Base-by-base conservation (phyloP, 2,888 invertebrate species). In the Buathra laborator region DNA sequence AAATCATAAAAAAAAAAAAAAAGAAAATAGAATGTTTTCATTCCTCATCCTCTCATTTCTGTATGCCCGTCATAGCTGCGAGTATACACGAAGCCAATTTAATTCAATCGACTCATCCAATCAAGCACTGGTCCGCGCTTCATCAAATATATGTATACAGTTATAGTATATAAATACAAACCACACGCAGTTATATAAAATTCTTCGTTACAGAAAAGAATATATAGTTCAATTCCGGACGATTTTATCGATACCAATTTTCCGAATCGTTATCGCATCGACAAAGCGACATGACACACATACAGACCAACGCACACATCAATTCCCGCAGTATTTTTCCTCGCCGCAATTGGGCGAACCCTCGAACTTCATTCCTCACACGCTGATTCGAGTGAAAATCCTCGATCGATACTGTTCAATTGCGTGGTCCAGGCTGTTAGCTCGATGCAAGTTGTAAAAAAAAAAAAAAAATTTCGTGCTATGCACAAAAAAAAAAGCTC, bases 51-150 rank as follows among this genome's bases (percentile, higher is more conserved):
- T 32, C 37, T 81, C 70, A 43, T 62, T 62, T 7, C 70, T 51
- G 12, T 32, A 59, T 70, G 43, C 71, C 67, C 66, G 72, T 84
- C 81, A 76, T 81, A 68, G 70, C 76, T 76, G 72, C 67, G 84
- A 71, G 71, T 81, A 77, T 84, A 68, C 80, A 51, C 84, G 77
- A 81, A 81, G 84, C 81, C 80, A 84, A 81, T 84, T 84, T 84
- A 81, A 84, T 84, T 84, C 81, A 77, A 84, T 84, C 77, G 81
- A 81, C 77, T 84, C 81, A 81, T 81, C 84, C 84, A 84, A 84
- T 84, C 84, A 81, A 84, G 81, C 64, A 19, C 77, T 46, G 81
- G 77, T 7, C 62, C 44, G 81, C 68, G 56, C 80, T 84, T 76
- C 76, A 76, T 84, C 83, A 72, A 72, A 76, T 83, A 83, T 44